Conservation (phyloP, 1,140 invertebrate genomes). For the Rhopalosiphum padi region DNA sequence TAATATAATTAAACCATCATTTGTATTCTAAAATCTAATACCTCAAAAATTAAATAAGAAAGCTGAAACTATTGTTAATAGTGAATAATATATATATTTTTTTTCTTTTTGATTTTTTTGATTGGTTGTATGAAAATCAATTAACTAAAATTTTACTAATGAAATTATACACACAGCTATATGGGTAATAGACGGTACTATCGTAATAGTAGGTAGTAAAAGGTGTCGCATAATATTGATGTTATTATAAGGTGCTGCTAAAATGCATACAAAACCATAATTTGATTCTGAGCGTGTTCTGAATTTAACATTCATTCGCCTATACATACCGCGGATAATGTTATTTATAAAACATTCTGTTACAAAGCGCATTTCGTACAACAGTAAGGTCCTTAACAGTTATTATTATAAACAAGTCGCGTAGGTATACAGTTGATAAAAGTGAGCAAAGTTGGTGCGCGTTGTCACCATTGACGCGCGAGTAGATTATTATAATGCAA, state of each 20-base stretch:
- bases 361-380: neutral
- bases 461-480: neutral
- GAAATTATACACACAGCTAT: neutral
- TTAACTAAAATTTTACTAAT: neutral
- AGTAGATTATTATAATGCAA: neutral
- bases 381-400: neutral
- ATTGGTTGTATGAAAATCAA: neutral
- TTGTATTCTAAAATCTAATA: too few relatives aligned
- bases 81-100: too few relatives aligned
- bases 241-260: neutral
- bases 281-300: neutral
- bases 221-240: neutral
- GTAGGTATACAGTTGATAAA: neutral
- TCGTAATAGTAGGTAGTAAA: neutral
- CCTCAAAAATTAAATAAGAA: too few relatives aligned
- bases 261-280: neutral
- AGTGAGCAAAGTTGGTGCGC: neutral
- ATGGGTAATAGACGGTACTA: neutral
- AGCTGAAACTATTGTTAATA: too few relatives aligned
- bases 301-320: neutral
- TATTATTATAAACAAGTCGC: neutral
- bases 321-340: neutral
- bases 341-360: neutral
- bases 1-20: too few relatives aligned
- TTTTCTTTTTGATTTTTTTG: too few relatives aligned